Conservation (phyloP, 1,140 invertebrate species). For the Notospermus geniculatus region DNA sequence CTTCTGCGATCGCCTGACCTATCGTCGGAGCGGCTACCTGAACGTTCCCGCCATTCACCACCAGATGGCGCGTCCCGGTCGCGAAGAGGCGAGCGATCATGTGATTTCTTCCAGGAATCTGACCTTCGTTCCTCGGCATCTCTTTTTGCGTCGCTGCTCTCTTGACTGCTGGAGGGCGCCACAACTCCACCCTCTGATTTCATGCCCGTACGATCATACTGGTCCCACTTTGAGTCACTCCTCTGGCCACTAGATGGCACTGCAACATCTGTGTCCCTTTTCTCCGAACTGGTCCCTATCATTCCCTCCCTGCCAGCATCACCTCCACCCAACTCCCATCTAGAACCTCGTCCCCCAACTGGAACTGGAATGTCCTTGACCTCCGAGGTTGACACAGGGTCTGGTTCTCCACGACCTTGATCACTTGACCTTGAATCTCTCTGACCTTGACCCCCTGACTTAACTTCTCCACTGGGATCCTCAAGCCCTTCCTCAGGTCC, state of each 20-base stretch:
- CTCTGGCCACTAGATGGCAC: not conserved
- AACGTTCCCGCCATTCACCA: too few relatives aligned
- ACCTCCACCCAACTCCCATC: slow-evolving; percentile 1
- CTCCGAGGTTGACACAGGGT: not conserved
- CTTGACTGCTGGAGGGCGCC: not conserved
- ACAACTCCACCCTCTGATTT: not conserved
- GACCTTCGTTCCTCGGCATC: not conserved
- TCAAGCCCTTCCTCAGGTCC: not conserved
- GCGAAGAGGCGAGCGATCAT: not conserved
- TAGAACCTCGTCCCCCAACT: not conserved
- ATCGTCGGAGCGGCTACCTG: too few relatives aligned
- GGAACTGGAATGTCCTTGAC: too few relatives aligned
- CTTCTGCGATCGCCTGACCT: too few relatives aligned
- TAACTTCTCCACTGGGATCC: not conserved
- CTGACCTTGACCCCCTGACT: not conserved
- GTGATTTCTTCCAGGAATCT: not conserved
- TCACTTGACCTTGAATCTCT: too few relatives aligned
- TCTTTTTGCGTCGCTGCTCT: not conserved
- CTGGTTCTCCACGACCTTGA: not conserved
- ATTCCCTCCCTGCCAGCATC: not conserved
- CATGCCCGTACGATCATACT: too few relatives aligned
- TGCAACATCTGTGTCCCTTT: not conserved
- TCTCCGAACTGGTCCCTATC: not conserved
- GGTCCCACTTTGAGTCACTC: not conserved
- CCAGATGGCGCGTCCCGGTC: not conserved